These are phyloP conservation scores for Acromyrmex heyeri DNA, from an alignment of 1,140 invertebrate species.

Conservation along the genomic window DNA sequence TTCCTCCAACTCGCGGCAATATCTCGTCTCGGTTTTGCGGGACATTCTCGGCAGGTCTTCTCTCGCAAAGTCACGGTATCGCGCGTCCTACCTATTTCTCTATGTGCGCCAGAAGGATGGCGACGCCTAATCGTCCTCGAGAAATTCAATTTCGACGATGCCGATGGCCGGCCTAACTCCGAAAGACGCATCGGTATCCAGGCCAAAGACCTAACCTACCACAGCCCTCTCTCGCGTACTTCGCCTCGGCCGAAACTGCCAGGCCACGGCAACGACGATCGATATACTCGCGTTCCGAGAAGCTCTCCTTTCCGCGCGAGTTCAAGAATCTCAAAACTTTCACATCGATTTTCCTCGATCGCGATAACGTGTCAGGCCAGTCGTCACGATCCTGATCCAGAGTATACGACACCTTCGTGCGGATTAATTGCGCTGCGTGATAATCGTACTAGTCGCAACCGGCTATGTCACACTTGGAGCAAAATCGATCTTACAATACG, in stretches of 20 bases:
- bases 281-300: constrained; percentile 64
- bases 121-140: constrained; percentile 68
- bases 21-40: constrained; percentile 35
- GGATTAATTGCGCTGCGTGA: constrained; percentile 39
- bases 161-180: constrained; percentile 65
- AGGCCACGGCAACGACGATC: constrained; percentile 37
- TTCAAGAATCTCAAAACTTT: constrained; percentile 60
- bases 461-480: background rate
- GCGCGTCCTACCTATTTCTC: constrained; percentile 29
- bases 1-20: background rate
- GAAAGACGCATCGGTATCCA: constrained; percentile 67
- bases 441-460: constrained; percentile 4
- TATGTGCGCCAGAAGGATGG: constrained; percentile 33
- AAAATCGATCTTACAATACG: background rate
- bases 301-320: background rate
- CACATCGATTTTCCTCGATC: constrained; percentile 60
- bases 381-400: constrained; percentile 39
- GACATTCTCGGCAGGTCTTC: constrained; percentile 8
- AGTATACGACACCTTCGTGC: constrained; percentile 46
- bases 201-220: constrained; percentile 47
- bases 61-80: constrained; percentile 8
- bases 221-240: constrained; percentile 19
- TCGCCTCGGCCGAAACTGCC: constrained; percentile 48
- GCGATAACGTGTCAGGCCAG: constrained; percentile 48
- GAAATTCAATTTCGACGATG: constrained; percentile 76